These are phyloP conservation scores for Stigmatopora nigra DNA, from an alignment of 2,113 vertebrate species.

Conservation along the genomic window DNA sequence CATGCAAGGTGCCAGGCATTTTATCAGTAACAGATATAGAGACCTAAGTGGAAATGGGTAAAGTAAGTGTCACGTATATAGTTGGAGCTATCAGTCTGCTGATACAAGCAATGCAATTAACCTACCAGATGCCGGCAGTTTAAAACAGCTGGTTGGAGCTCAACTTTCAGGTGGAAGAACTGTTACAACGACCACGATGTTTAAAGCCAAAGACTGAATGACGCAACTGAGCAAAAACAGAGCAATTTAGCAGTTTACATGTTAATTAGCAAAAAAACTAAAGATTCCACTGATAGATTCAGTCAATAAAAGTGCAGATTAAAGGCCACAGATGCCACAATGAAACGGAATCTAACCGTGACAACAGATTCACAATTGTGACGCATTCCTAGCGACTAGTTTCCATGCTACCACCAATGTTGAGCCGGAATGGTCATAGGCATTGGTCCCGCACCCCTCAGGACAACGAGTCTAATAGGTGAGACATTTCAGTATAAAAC, in stretches of 20 bases:
- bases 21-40: conserved; percentile 15
- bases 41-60: conserved; percentile 19
- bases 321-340: background rate
- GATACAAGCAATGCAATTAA: conserved; percentile 32
- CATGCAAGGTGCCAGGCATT: conserved; percentile 22
- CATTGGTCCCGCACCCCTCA: background rate
- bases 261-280: background rate
- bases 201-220: background rate
- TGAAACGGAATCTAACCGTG: background rate
- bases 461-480: background rate
- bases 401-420: background rate
- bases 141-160: conserved; percentile 19
- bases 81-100: conserved; percentile 31
- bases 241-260: background rate
- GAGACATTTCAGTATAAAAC: background rate
- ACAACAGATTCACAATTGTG: background rate
- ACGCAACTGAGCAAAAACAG: background rate
- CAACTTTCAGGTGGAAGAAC: conserved; percentile 20
- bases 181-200: background rate
- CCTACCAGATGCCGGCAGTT: conserved; percentile 20
- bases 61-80: conserved; percentile 14
- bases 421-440: background rate
- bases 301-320: background rate
- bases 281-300: background rate
- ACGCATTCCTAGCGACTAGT: background rate